Base-by-base conservation (phyloP, 2,888 invertebrate genomes). In the Drosophila bunnanda region DNA sequence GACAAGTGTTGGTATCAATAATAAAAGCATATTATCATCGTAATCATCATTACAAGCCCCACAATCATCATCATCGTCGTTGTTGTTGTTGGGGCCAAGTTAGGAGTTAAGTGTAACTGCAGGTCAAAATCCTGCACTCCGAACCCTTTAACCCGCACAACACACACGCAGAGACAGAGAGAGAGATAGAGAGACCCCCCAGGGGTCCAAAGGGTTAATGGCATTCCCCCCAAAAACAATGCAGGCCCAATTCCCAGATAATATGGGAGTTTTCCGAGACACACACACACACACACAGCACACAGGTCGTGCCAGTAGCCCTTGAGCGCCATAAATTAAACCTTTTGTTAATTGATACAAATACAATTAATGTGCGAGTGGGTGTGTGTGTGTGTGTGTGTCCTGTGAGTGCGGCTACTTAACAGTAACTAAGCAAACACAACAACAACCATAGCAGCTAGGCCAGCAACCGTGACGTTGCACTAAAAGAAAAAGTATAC, bases 271-370 rank as follows among this genome's bases (percentile, higher is more conserved):
- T 17, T 44, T 25, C 44, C n/a, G 28, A 46, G n/a, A n/a, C 46
- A 39, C 7, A 12, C 43, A 20, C 30, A 52, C 8, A n/a, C 30
- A 25, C 25, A 25, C 25, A 25, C 25, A 25, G 25, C 34, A 17
- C 17, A 53, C 48, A 65, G 66, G 59, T 66, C 53, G 60, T 61
- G 41, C 65, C 66, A 56, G 75, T 67, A 76, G 84, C 84, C 87
- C 83, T 87, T 79, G 86, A 89, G 89, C 86, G 84, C 88, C 89
- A 90, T 90, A 90, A 91, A 91, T 91, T 91, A 91, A 91, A 91
- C 92, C 92, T 91, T 92, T 91, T 88, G 92, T 92, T 91, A 91
- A 91, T 91, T 91, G 92, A 91, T 91, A 91, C 92, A 92, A 92
- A 92, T 92, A 88, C 84, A 91, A 89, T 88, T 85, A 89, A 86